A percentile compares a stretch with the other conserved stretches of the same genome.
Conservation (phyloP, 2,113 vertebrate genomes). For the Orientallactaga bullata region DNA sequence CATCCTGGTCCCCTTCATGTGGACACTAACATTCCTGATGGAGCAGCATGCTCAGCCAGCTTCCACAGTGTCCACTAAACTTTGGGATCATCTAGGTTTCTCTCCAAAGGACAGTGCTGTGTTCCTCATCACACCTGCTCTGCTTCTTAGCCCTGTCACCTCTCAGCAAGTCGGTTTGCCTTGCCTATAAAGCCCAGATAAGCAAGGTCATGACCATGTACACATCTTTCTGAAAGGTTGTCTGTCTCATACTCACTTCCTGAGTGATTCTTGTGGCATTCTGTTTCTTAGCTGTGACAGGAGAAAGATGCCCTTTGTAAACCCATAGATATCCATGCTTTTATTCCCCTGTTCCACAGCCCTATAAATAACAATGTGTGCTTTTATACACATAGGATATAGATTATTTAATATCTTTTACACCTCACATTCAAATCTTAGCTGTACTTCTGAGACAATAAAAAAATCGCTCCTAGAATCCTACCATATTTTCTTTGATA, state of each 20-base stretch:
- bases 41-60: rapidly evolving
- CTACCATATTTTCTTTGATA: background rate
- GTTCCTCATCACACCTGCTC: rapidly evolving
- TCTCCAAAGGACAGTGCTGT: background rate
- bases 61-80: background rate
- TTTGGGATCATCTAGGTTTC: too few species aligned
- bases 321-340: background rate
- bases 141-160: background rate
- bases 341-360: background rate
- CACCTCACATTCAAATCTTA: background rate
- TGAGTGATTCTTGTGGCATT: background rate
- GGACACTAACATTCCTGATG: background rate
- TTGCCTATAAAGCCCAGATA: background rate
- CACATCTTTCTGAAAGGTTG: background rate
- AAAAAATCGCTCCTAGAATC: background rate
- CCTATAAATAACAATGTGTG: background rate
- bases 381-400: background rate
- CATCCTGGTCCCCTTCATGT: background rate
- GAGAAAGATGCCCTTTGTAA: background rate
- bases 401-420: background rate
- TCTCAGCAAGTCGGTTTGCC: background rate
- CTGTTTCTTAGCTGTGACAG: background rate
- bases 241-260: background rate
- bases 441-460: background rate
- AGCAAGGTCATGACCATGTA: background rate